Evolutionary conservation across 2,113 vertebrate genomes (phyloP), one percentile per base, ranked within the genome.

Genomic region (Pseudopipra pipra): DNA sequence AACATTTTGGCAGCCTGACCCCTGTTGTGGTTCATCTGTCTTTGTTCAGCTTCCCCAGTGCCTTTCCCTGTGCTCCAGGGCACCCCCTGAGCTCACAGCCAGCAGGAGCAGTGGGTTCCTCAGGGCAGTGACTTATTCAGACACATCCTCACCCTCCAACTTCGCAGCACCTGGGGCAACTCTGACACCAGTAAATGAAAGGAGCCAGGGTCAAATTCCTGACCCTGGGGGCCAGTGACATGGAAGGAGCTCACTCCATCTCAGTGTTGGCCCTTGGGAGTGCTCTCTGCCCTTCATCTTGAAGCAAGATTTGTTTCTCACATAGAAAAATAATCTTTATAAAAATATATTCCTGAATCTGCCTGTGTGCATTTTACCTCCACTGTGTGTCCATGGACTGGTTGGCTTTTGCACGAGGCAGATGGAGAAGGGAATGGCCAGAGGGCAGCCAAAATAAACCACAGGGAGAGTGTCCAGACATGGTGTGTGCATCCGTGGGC

Each of bases 351-450:
- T n/a, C 9, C 12, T 31, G 0, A 11, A 2, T 8, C 56, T 62
- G 44, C 18, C 28, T 21, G 27, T 61, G 63, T 51, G 43, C 28
- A 3, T 11, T 27, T 1, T 4, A 4, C 10, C n/a, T 59, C n/a
- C 21, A 1, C 35, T 44, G 0, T 3, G 51, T 11, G 0, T 3
- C 55, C 14, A 3, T 21, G 1, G 2, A 6, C 13, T 9, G 1
- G 15, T 14, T 27, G 49, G 75, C 14, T 73, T 73, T 39, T 52
- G 61, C 56, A 7, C 10, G 3, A 75, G n/a, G 77, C 23, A 6
- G 19, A 20, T 2, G 59, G 35, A 77, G 83, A 54, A 14, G 31
- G 2, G 59, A 68, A 70, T 49, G 54, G 65, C 7, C 51, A 27
- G 56, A 0, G 39, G 8, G 37, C 22, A 47, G 58, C 1, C 5